Base-by-base conservation (phyloP, 2,797 vertebrate species). In the Rhinatrema bivittatum region DNA sequence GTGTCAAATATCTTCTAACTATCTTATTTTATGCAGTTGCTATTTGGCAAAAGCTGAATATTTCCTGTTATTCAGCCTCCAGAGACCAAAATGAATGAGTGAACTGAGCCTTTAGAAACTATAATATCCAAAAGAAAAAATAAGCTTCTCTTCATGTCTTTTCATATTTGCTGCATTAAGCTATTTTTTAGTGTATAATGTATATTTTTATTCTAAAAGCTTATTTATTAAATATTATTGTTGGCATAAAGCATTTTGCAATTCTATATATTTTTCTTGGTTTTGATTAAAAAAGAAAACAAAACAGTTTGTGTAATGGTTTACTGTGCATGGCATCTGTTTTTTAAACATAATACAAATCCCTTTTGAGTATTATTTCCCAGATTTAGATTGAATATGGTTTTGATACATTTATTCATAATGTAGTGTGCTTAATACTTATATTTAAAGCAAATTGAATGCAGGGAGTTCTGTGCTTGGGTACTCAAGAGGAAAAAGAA, bases 371-470 rank as follows among this genome's bases (percentile, higher is more conserved):
- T 60, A 51, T 34, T 36, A 50, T 62, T 71, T 59, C 53, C 26
- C 60, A 62, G 60, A 72, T 73, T 75, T 68, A 64, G 62, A 65
- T 60, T 72, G 68, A 80, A 76, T 75, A 69, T 70, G 65, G 58
- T 68, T 62, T 64, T 50, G 61, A 56, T 79, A 72, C 50, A 69
- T 75, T 72, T 63, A 64, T 72, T 62, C 45, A 44, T n/a, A n/a
- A n/a, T n/a, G n/a, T 60, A 51, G 46, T 37, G 62, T 69, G 55
- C 61, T 71, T 72, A 76, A 62, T 72, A 56, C 45, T 50, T 48
- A 53, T 44, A 65, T 75, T 47, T 73, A 69, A 62, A 74, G 60
- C 56, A 76, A 75, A 78, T 78, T 78, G 74, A 79, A 72, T 78
- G 70, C 69, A 70, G 68, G 57, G 70, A 76, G 56, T 75, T 67